These are phyloP conservation scores for Troilus luridus DNA, from an alignment of 2,888 invertebrate species.

Conservation along the genomic window DNA sequence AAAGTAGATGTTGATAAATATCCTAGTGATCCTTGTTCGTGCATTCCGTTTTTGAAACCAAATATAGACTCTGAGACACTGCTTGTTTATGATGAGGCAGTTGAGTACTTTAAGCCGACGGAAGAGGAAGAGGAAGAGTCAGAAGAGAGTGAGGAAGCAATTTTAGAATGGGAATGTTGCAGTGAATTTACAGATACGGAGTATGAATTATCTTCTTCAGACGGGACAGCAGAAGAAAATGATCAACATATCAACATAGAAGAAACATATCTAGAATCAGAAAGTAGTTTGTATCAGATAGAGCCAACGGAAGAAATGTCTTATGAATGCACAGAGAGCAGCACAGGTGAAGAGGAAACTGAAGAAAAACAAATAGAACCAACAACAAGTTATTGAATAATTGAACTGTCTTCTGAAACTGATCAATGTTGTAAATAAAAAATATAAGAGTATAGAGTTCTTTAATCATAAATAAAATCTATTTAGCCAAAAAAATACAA, in stretches of 20 bases:
- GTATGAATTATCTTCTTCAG: neutral
- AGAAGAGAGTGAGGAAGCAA: neutral
- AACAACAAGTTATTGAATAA: neutral
- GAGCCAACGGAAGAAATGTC: neutral
- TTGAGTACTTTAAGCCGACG: neutral
- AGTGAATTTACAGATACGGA: neutral
- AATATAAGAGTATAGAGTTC: neutral
- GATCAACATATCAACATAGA: too few species aligned
- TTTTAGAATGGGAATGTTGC: neutral
- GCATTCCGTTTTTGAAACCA: neutral
- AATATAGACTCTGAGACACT: neutral
- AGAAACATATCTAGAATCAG: neutral
- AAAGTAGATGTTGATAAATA: neutral
- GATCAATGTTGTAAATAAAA: neutral
- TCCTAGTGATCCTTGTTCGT: neutral
- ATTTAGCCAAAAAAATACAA: neutral
- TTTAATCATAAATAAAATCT: neutral
- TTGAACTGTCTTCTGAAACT: neutral
- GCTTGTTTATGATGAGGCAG: neutral
- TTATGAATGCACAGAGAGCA: neutral
- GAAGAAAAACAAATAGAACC: neutral
- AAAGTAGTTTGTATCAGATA: neutral
- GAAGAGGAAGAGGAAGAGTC: neutral
- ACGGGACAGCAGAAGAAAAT: neutral
- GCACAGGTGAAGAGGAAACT: neutral